phyloP scores from a whole-genome alignment of 2,888 invertebrate genomes.

The Macroteleia sp. region DNA sequence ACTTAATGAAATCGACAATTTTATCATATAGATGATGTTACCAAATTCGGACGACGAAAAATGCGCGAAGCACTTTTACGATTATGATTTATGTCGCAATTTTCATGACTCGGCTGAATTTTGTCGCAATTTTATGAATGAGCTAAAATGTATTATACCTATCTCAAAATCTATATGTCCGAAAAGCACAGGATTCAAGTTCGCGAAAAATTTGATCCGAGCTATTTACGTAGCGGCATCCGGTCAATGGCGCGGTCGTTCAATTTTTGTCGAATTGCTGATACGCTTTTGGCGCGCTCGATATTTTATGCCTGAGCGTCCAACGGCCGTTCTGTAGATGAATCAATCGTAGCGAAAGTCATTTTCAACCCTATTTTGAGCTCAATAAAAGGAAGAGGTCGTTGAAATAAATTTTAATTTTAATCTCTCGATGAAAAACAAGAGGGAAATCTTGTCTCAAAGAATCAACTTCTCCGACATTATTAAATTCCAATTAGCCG shows the following conservation, averaged over 20 bases:
- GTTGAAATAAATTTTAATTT: neutral
- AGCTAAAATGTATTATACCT: conserved; percentile 26
- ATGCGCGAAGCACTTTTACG: conserved; percentile 20
- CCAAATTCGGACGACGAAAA: conserved; percentile 6
- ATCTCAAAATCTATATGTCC: conserved; percentile 16
- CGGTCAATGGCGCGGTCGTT: conserved; percentile 34
- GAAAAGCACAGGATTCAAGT: conserved; percentile 24
- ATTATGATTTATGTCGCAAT: conserved; percentile 35
- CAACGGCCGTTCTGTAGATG: conserved; percentile 12
- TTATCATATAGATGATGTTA: conserved; percentile 24
- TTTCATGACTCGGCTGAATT: conserved; percentile 33
- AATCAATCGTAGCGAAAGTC: conserved; percentile 36
- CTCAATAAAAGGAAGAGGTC: conserved; percentile 8
- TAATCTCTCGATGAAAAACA: neutral
- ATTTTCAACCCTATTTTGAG: conserved; percentile 1
- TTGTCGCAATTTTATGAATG: conserved; percentile 22
- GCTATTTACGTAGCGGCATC: conserved; percentile 32
- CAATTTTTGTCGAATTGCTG: conserved; percentile 39
- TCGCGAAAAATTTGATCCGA: conserved; percentile 39
- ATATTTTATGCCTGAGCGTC: conserved; percentile 27
- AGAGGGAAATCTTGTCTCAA: no score
- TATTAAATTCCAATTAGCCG: no score
- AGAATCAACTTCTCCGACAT: no score
- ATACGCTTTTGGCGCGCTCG: conserved; percentile 2
- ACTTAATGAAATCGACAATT: conserved; percentile 9